Evolutionary conservation across 1,140 invertebrate genomes (phyloP), one percentile per base, ranked within the genome.

Genomic region (Riptortus pedestris): DNA sequence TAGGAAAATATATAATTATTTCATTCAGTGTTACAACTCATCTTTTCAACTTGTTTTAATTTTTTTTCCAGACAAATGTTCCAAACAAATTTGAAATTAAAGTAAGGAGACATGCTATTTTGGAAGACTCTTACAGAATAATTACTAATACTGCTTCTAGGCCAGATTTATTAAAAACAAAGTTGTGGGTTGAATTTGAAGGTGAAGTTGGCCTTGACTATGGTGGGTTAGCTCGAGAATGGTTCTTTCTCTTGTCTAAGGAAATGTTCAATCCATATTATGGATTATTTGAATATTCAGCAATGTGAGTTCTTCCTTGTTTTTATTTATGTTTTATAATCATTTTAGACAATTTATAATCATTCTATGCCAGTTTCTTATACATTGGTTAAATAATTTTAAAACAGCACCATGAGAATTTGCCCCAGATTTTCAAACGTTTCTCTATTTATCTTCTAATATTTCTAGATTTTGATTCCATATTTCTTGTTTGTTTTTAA

Each of bases 231-330:
- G 91, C 91, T 18, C 80, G 93, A 67, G 96, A 99, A 81, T 98
- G 94, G 93, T 99, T 98, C 79, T 98, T 96, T 79, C 81, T 98
- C 28, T 77, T 99, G 27, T 98, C 94, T 0, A 96, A 96, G 77
- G 95, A 99, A 82, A 98, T 98, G 93, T 98, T 98, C 75, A 98
- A 98, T 79, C 96, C 96, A 1, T 98, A 98, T 73, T 99, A 99
- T 77, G 95, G 95, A 0, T 80, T 99, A 18, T 99, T 99, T 80
- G 95, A 99, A 78, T 98, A 98, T 80, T 97, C 94, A 14, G 95
- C 96, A 16, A 96, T 95, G 91, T 55, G 26, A 55, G 51, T 55
- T 20, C 22, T 12, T 47, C n/a, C n/a, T n/a, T n/a, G n/a, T n/a
- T n/a, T n/a, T n/a, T n/a, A n/a, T 88, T n/a, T n/a, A 78, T 82